phyloP scores from a whole-genome alignment of 2,113 vertebrate species.

The Bungarus multicinctus region DNA sequence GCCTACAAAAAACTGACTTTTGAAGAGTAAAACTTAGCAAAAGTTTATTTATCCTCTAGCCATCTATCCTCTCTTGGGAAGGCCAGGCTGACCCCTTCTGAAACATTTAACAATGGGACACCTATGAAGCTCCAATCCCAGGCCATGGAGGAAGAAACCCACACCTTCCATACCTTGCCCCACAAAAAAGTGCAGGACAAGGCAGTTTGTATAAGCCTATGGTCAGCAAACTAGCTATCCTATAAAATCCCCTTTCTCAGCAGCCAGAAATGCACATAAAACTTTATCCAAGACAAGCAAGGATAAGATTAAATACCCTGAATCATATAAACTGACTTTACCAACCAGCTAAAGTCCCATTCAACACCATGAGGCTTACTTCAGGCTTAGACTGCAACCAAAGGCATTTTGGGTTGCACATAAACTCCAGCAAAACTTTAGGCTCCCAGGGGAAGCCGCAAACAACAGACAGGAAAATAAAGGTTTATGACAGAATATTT shows the following conservation, averaged over 20 bases:
- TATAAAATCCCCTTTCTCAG: neutral
- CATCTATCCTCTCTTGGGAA: neutral
- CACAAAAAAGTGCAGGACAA: neutral
- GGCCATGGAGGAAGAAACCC: neutral
- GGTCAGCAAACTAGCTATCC: neutral
- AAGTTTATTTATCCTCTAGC: neutral
- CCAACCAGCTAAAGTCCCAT: neutral
- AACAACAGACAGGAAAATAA: neutral
- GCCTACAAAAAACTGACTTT: neutral
- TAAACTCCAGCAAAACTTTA: neutral
- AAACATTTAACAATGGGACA: neutral
- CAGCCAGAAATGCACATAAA: neutral
- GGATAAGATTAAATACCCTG: neutral
- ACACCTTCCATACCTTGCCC: neutral
- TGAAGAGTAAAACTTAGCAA: neutral
- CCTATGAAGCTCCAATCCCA: neutral
- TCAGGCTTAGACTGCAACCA: neutral
- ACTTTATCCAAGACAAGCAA: neutral
- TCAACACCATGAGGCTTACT: neutral
- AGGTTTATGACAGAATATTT: slow-evolving; percentile 47
- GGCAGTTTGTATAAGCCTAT: neutral
- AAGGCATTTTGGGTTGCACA: neutral
- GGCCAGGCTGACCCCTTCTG: neutral
- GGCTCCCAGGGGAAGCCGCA: neutral
- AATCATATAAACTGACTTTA: neutral